Evolutionary conservation across 2,797 vertebrate species (phyloP).

Genomic region (Lagodon rhomboides): DNA sequence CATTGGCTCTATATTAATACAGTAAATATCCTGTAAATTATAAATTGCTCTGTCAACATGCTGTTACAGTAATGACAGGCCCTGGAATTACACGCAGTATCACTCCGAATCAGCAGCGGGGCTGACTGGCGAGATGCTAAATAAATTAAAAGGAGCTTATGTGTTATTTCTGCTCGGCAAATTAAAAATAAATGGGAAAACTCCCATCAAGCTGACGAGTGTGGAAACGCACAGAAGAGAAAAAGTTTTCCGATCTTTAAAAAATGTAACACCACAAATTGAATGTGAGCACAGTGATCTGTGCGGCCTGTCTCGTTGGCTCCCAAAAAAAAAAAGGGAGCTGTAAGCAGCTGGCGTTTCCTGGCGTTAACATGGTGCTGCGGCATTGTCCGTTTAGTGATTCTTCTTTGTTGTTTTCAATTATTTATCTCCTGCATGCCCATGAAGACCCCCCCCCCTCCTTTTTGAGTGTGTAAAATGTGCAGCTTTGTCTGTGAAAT

Average conservation of each 20-base stretch:
- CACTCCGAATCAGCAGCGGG: constrained; percentile 37
- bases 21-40: constrained; percentile 72
- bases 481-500: constrained; percentile 50
- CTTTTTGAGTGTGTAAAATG: constrained; percentile 38
- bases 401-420: constrained; percentile 56
- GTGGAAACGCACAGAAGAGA: constrained; percentile 18
- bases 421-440: constrained; percentile 50
- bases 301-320: constrained; percentile 29
- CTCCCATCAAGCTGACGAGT: neutral
- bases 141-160: constrained; percentile 55
- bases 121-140: constrained; percentile 52
- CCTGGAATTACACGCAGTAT: constrained; percentile 41
- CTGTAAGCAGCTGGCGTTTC: constrained; percentile 42
- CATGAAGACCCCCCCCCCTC: neutral
- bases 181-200: constrained; percentile 50
- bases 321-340: constrained; percentile 27
- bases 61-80: constrained; percentile 56
- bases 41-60: constrained; percentile 68
- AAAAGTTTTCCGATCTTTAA: constrained; percentile 15
- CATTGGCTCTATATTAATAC: constrained; percentile 61
- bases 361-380: constrained; percentile 22
- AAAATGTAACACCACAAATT: constrained; percentile 22
- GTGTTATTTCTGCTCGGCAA: constrained; percentile 47
- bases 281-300: constrained; percentile 35
- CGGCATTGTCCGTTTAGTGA: constrained; percentile 32